Percentiles rank a stretch among this genome's conserved stretches.
phyloP scores from a whole-genome alignment of 2,888 invertebrate species.

The Eilema depressum region DNA sequence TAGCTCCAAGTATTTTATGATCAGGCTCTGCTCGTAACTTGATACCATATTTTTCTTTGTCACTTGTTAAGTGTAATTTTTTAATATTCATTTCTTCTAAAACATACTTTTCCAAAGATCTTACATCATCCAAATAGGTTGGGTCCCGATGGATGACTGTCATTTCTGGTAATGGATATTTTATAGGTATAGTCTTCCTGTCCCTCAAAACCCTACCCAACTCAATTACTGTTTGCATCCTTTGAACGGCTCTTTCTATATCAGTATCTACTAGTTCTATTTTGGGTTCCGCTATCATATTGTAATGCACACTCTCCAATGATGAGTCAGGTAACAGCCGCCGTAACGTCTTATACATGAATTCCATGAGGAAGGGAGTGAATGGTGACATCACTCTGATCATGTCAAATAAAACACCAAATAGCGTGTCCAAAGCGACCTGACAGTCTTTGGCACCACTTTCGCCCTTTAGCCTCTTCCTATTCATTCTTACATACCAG shows the following conservation, averaged over 20 bases:
- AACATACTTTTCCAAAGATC: constrained; percentile 94
- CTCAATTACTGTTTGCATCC: constrained; percentile 98
- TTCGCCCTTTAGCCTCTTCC: constrained; percentile 97
- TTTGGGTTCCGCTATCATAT: constrained; percentile 94
- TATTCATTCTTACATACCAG: constrained; percentile 99
- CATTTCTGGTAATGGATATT: constrained; percentile 98
- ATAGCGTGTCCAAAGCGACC: constrained; percentile 95
- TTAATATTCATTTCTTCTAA: constrained; percentile 97
- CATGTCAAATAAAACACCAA: constrained; percentile 95
- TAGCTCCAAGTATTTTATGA: constrained; percentile 95
- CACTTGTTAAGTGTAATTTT: constrained; percentile 93
- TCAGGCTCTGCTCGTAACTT: constrained; percentile 97
- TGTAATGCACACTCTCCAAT: constrained; percentile 95
- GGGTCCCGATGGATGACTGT: constrained; percentile 97
- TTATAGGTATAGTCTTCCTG: constrained; percentile 96
- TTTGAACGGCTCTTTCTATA: constrained; percentile 95
- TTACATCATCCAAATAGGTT: constrained; percentile 92
- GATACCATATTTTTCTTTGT: constrained; percentile 97
- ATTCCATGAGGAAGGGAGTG: constrained; percentile 98
- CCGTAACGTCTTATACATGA: constrained; percentile 96
- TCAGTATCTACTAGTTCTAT: constrained; percentile 91
- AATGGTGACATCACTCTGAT: constrained; percentile 98
- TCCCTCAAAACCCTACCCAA: constrained; percentile 97
- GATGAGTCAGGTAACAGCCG: constrained; percentile 87
- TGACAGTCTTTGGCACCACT: constrained; percentile 93